Percentiles rank a stretch among this genome's conserved stretches.
Conservation (phyloP, 2,113 vertebrate genomes). For the Hemiprocne comata region DNA sequence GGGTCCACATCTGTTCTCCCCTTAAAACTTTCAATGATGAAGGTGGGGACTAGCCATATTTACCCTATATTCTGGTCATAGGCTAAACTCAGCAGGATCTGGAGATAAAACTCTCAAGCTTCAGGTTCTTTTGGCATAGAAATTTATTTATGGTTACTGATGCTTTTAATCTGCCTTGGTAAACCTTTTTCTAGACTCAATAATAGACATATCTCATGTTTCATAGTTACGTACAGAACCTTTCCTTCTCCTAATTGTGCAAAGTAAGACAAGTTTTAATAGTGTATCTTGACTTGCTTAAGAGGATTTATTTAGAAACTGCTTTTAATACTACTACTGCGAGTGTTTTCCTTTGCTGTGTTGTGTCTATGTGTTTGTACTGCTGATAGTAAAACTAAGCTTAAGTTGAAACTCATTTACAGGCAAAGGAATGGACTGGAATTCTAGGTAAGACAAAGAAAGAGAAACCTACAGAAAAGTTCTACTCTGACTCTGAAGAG, state of each 20-base stretch:
- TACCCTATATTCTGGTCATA: not conserved
- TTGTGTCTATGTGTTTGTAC: not conserved
- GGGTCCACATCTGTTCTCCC: not conserved
- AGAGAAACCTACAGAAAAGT: constrained; percentile 82
- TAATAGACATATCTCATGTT: not conserved
- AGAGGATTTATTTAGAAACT: not conserved
- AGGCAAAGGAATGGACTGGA: constrained; percentile 85
- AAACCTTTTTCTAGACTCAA: not conserved
- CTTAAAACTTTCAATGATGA: not conserved
- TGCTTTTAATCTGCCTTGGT: constrained; percentile 35
- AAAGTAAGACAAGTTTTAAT: not conserved
- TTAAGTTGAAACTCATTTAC: constrained; percentile 4
- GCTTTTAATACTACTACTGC: not conserved
- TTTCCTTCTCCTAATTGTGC: not conserved
- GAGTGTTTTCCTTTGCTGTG: not conserved
- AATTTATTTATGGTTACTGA: not conserved
- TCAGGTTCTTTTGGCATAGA: not conserved
- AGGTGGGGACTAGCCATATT: not conserved
- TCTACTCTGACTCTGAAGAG: constrained; percentile 90
- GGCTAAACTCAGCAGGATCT: not conserved
- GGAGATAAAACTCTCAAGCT: not conserved
- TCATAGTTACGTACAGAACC: not conserved
- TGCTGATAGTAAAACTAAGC: not conserved
- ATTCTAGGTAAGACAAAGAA: constrained; percentile 80
- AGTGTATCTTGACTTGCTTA: not conserved